These are phyloP conservation scores for Branchipolynoe longqiensis DNA, from an alignment of 2,888 invertebrate species.

Conservation along the genomic window DNA sequence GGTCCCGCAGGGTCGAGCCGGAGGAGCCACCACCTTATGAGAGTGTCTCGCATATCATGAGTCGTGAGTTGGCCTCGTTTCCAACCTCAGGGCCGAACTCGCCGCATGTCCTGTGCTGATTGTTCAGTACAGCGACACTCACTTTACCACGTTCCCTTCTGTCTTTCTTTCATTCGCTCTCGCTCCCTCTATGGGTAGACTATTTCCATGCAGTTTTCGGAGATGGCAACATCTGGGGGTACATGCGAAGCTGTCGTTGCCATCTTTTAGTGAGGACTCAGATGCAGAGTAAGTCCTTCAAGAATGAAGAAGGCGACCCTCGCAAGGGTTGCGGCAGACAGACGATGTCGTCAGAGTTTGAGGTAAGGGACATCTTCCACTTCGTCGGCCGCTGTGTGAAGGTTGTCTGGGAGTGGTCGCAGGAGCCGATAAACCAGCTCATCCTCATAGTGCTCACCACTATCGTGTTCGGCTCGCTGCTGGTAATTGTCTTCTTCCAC, in stretches of 20 bases:
- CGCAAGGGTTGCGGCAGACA: neutral
- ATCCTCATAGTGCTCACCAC: constrained; percentile 36
- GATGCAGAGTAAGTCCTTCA: neutral
- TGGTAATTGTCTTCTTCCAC: constrained; percentile 45
- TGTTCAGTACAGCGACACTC: neutral
- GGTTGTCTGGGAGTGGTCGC: constrained; percentile 52
- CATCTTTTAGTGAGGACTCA: no score
- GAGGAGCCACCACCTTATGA: constrained; percentile 38
- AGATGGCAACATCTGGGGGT: no score
- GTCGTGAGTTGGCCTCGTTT: constrained; percentile 6
- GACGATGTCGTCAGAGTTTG: constrained; percentile 32
- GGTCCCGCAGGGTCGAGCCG: neutral
- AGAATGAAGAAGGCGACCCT: constrained; percentile 44
- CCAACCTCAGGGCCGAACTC: constrained; percentile 18
- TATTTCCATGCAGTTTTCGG: no score
- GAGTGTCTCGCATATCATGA: constrained; percentile 37
- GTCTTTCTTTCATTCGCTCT: neutral
- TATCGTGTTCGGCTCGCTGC: constrained; percentile 34
- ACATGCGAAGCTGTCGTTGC: no score
- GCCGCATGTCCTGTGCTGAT: constrained; percentile 21
- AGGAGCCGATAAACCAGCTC: constrained; percentile 26
- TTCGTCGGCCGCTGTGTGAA: constrained; percentile 51
- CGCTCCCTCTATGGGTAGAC: no score
- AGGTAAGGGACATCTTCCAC: constrained; percentile 43
- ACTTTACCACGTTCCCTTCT: neutral